Conservation (phyloP, 1,140 invertebrate species). For the Drosophila kepulauana region DNA sequence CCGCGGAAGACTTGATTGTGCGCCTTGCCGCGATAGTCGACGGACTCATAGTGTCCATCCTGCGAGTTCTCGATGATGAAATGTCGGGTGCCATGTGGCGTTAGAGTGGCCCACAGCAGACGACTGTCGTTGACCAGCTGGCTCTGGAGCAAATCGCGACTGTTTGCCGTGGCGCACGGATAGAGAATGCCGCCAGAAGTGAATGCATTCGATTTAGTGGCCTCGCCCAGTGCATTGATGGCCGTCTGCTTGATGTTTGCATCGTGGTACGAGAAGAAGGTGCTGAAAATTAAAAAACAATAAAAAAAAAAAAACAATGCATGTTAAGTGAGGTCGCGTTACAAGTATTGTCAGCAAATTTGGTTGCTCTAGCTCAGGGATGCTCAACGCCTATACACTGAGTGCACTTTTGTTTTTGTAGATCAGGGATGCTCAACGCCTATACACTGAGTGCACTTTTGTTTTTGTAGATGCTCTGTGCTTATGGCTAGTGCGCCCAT, state of each 20-base stretch:
- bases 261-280: constrained; percentile 82
- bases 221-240: constrained; percentile 75
- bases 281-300: constrained; percentile 45
- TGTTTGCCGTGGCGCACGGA: constrained; percentile 78
- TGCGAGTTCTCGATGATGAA: constrained; percentile 87
- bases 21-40: constrained; percentile 86
- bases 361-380: background rate
- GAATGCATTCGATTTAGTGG: constrained; percentile 82
- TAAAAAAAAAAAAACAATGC: background rate
- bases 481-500: too few relatives aligned
- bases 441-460: too few relatives aligned
- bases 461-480: too few relatives aligned
- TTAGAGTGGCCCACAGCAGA: constrained; percentile 93
- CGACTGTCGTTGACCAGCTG: constrained; percentile 85
- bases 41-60: constrained; percentile 91
- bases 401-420: too few relatives aligned
- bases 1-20: constrained; percentile 73
- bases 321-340: background rate
- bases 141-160: constrained; percentile 76
- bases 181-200: constrained; percentile 78
- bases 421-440: too few relatives aligned
- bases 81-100: constrained; percentile 91
- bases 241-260: constrained; percentile 81
- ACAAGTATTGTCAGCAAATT: background rate
- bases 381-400: too few relatives aligned